phyloP scores from a whole-genome alignment of 2,797 vertebrate species.

The Sebastes vulpes region DNA sequence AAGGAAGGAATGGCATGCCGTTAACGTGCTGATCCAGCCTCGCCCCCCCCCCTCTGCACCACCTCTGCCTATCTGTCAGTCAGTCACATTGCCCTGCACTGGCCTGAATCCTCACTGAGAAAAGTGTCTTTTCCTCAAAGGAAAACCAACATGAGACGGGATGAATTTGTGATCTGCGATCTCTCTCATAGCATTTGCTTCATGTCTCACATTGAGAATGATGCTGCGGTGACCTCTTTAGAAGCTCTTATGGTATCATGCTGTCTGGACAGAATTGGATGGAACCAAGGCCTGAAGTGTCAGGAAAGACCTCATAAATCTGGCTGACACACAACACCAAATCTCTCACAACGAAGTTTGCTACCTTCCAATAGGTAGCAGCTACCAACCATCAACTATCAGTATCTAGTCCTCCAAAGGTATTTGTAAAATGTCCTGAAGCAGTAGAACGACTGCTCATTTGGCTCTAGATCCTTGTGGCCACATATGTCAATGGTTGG shows the following conservation, averaged over 20 bases:
- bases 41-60: conserved; percentile 16
- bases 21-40: conserved; percentile 73
- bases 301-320: not conserved
- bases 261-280: not conserved
- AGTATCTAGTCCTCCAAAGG: not conserved
- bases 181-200: conserved; percentile 19
- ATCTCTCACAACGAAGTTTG: not conserved
- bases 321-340: not conserved
- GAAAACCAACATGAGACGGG: conserved; percentile 10
- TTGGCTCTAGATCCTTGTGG: not conserved
- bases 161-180: conserved; percentile 22
- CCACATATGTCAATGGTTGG: not conserved
- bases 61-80: conserved; percentile 59
- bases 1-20: conserved; percentile 66
- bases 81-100: conserved; percentile 37
- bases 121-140: conserved; percentile 23
- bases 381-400: not conserved
- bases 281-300: not conserved
- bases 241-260: not conserved
- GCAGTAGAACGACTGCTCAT: not conserved
- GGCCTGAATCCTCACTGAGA: conserved; percentile 32
- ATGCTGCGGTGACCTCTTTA: not conserved
- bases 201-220: not conserved
- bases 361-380: not conserved
- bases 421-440: not conserved